Conservation (phyloP, 2,113 vertebrate species). For the Eurystomus gularis region DNA sequence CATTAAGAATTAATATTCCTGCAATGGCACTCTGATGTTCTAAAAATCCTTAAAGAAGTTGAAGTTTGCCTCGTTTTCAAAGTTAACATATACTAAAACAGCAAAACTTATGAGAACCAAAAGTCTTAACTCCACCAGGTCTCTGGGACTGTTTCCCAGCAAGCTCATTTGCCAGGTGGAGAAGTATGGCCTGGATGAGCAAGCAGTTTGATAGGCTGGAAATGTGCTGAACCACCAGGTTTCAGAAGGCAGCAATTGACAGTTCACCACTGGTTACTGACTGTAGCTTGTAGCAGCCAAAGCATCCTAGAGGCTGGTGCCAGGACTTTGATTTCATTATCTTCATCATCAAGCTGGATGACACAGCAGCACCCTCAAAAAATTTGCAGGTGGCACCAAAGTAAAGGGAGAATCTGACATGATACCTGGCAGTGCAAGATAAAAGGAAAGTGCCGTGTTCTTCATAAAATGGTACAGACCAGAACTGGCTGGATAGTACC, state of each 20-base stretch:
- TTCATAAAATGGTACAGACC: not conserved
- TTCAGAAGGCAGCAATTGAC: not conserved
- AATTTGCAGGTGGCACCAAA: not conserved
- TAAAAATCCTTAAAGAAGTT: not conserved
- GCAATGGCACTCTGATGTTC: not conserved
- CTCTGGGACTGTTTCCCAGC: too few relatives aligned
- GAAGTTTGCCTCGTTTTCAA: not conserved
- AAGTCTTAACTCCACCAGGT: not conserved
- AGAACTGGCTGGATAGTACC: not conserved
- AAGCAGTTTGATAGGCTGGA: not conserved
- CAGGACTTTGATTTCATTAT: not conserved
- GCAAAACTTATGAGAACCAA: rapidly evolving
- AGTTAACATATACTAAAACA: not conserved
- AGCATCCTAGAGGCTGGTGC: not conserved
- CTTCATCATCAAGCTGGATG: not conserved
- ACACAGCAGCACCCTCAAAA: not conserved
- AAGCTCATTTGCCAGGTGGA: too few relatives aligned
- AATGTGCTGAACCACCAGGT: not conserved
- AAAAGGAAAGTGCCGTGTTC: not conserved
- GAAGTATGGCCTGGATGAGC: not conserved
- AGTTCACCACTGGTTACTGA: not conserved
- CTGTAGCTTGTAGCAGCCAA: too few relatives aligned
- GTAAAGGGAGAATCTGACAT: not conserved
- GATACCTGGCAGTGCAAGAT: not conserved
- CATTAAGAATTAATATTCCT: not conserved